phyloP scores from a whole-genome alignment of 2,888 invertebrate species.

The Tiliacea citrago region DNA sequence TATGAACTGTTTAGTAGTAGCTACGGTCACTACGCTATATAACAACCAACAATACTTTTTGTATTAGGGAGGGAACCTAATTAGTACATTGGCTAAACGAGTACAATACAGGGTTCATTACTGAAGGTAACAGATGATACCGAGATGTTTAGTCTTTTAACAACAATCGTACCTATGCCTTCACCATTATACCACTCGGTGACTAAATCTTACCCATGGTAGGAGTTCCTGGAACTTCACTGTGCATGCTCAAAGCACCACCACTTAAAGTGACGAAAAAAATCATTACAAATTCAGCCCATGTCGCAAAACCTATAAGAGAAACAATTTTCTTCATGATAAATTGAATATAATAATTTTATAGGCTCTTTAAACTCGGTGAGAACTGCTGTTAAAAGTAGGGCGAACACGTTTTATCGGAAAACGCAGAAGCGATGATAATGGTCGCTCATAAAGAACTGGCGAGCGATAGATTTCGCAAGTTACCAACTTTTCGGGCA shows the following conservation, averaged over 20 bases:
- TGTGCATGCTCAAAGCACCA: not conserved
- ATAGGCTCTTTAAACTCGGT: conserved; percentile 83
- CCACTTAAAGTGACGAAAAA: conserved; percentile 19
- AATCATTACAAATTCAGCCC: conserved; percentile 32
- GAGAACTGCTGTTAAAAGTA: conserved; percentile 85
- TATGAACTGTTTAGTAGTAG: conserved; percentile 82
- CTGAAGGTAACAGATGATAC: not conserved
- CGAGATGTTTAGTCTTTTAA: not conserved
- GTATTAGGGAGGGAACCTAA: conserved; percentile 1
- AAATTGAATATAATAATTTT: conserved; percentile 86
- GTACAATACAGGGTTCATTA: not conserved
- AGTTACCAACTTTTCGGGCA: conserved; percentile 88
- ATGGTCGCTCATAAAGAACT: conserved; percentile 89
- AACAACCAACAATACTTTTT: conserved; percentile 31
- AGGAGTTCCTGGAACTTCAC: not conserved
- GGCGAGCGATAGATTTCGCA: conserved; percentile 87
- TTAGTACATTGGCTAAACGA: not conserved
- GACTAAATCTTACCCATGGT: no score
- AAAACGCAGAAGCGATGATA: conserved; percentile 87
- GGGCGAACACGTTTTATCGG: conserved; percentile 88
- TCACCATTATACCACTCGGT: no score
- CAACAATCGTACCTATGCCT: not conserved
- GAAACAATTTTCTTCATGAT: conserved; percentile 69
- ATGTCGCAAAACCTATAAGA: conserved; percentile 55
- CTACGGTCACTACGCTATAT: conserved; percentile 74